Evolutionary conservation across 1,140 invertebrate genomes (phyloP), one percentile per base, ranked within the genome.

Genomic region (Stenopsyche tienmushanensis): DNA sequence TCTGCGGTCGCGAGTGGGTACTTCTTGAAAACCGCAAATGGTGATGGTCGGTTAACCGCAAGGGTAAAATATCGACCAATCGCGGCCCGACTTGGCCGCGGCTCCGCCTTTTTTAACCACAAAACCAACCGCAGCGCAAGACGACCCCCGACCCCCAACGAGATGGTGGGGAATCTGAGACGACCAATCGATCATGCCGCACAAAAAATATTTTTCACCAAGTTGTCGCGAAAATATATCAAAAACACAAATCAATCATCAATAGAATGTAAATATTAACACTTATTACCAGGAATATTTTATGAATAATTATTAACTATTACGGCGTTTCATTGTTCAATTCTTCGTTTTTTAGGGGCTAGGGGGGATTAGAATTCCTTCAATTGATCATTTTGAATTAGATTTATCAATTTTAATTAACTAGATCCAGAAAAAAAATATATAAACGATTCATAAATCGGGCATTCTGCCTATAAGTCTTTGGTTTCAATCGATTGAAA

Each of bases 101-200:
- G 73, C 74, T 71, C 67, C 76, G 75, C 77, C 78, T 71, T 68
- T 73, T 73, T 73, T 77, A 77, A 79, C 78, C 78, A 71, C 78
- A 79, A 79, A 34, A 79, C 78, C 78, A 79, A 79, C 78, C 78
- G 76, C 78, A 78, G 77, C 72, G 73, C 72, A 75, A 77, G 66
- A 67, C 69, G 64, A 24, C 20, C 21, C 50, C 52, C 52, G 5
- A 34, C 29, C 29, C 29, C 29, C 29, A 13, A n/a, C n/a, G n/a
- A n/a, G n/a, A n/a, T n/a, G n/a, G n/a, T n/a, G n/a, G n/a, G n/a
- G n/a, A n/a, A n/a, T n/a, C n/a, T n/a, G 34, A 39, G 34, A 39
- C n/a, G 34, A 39, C 7, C 34, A 39, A 8, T 39, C 34, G 34
- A 39, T 39, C 34, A n/a, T 7, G 34, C n/a, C n/a, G n/a, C 7